phyloP scores from a whole-genome alignment of 2,797 vertebrate genomes.

The Peromyscus nudipes region DNA sequence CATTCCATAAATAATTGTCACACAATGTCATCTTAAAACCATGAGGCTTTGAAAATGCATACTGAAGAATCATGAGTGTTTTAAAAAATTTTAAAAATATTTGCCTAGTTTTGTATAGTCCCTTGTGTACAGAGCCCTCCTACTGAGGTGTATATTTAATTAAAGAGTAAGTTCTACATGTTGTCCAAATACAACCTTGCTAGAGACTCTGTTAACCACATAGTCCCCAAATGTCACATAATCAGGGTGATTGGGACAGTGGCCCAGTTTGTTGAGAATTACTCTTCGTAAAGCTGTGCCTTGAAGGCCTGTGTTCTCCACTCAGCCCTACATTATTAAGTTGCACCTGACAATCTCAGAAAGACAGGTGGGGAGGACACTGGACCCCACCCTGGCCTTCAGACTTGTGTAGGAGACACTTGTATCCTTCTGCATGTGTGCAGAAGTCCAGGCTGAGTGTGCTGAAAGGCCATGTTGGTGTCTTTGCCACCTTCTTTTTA shows the following conservation, averaged over 20 bases:
- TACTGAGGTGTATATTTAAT: constrained; percentile 33
- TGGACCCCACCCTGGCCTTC: not conserved
- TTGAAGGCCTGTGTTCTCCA: not conserved
- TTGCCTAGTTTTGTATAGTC: constrained; percentile 67
- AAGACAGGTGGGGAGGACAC: not conserved
- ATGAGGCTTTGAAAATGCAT: constrained; percentile 45
- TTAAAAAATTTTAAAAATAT: constrained; percentile 20
- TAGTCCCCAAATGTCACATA: not conserved
- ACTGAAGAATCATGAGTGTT: constrained; percentile 26
- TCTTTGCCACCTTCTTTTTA: not conserved
- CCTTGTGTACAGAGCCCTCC: constrained; percentile 29
- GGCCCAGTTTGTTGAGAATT: not conserved
- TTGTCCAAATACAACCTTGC: not conserved
- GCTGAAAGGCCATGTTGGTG: too few species aligned
- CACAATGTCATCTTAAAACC: not conserved
- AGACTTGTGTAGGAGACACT: not conserved
- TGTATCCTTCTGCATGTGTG: not conserved
- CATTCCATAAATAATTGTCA: constrained; percentile 30
- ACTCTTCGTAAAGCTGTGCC: not conserved
- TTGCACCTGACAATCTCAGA: constrained; percentile 6
- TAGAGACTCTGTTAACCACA: not conserved
- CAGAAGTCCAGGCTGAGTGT: not conserved
- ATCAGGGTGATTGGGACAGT: not conserved
- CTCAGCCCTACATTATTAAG: not conserved
- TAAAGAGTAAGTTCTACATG: not conserved